Conservation (phyloP, 2,797 vertebrate species). For the Lithobates sylvaticus region DNA sequence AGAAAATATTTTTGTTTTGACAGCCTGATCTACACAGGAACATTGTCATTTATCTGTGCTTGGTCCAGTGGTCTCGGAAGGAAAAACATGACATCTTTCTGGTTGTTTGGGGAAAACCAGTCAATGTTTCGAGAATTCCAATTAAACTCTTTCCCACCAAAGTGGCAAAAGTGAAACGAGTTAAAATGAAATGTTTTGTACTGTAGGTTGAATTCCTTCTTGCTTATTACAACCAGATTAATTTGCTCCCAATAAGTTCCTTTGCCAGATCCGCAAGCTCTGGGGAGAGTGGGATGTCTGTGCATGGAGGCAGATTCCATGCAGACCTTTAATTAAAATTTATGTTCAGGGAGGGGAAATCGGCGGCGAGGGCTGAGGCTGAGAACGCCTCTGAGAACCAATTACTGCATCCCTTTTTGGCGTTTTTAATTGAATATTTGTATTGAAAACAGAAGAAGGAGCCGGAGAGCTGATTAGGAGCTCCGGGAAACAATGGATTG, state of each 20-base stretch:
- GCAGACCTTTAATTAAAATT: constrained; percentile 61
- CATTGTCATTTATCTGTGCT: constrained; percentile 1
- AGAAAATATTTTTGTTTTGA: constrained; percentile 29
- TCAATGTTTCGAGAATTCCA: constrained; percentile 28
- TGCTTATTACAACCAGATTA: constrained; percentile 44
- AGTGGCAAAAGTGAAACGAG: constrained; percentile 5
- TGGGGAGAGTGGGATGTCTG: constrained; percentile 37
- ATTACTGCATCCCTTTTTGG: constrained; percentile 68
- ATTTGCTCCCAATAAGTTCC: constrained; percentile 50
- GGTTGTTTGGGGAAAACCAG: not conserved
- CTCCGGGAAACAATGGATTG: constrained; percentile 63
- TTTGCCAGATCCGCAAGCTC: not conserved
- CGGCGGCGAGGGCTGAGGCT: constrained; percentile 46
- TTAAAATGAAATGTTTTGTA: not conserved
- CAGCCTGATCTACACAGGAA: not conserved
- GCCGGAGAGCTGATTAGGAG: constrained; percentile 64
- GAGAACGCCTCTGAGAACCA: constrained; percentile 66
- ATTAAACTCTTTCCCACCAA: constrained; percentile 45
- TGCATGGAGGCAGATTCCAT: constrained; percentile 57
- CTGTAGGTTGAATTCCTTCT: constrained; percentile 48
- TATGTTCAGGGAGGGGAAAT: constrained; percentile 39
- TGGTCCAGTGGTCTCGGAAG: not conserved
- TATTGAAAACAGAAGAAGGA: constrained; percentile 70
- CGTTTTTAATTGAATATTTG: constrained; percentile 78
- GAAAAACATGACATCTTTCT: constrained; percentile 7